These are phyloP conservation scores for Dione juno DNA, from an alignment of 2,888 invertebrate species.

Conservation along the genomic window DNA sequence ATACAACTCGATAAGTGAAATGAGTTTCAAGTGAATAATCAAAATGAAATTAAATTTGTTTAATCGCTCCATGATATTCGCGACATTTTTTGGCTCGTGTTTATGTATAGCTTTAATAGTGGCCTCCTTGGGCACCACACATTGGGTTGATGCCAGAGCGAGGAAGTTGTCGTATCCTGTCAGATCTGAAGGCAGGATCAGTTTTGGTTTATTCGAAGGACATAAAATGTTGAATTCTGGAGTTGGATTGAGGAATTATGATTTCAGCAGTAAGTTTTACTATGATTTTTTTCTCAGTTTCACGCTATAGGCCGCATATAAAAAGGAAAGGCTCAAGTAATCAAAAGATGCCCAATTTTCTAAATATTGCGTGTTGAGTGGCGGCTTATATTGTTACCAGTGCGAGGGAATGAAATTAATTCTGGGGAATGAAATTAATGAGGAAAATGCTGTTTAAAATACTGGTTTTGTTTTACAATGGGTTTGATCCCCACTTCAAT, in stretches of 20 bases:
- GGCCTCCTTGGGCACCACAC: conserved; percentile 92
- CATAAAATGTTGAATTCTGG: conserved; percentile 90
- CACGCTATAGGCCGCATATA: not conserved
- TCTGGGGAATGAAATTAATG: too few species aligned
- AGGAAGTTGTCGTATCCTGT: conserved; percentile 86
- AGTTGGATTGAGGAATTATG: conserved; percentile 90
- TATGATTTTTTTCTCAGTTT: not conserved
- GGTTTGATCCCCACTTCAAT: too few species aligned
- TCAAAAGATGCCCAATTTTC: too few species aligned
- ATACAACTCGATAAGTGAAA: conserved; percentile 60
- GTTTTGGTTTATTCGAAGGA: conserved; percentile 94
- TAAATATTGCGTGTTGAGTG: too few species aligned
- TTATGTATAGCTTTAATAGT: conserved; percentile 90
- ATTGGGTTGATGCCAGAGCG: conserved; percentile 91
- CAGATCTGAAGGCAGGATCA: conserved; percentile 89
- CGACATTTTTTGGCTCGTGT: conserved; percentile 91
- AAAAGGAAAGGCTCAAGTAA: too few species aligned
- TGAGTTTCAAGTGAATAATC: conserved; percentile 51
- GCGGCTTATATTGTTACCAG: too few species aligned
- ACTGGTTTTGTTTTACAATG: too few species aligned
- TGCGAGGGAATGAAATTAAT: too few species aligned
- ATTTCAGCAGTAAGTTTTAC: conserved; percentile 88
- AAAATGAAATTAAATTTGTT: conserved; percentile 87
- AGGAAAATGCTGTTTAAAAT: too few species aligned
- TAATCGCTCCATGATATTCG: conserved; percentile 90